Percentiles rank a stretch among this genome's conserved stretches.
Evolutionary conservation across 2,113 vertebrate species (phyloP).

Genomic region (Malurus elegans): DNA sequence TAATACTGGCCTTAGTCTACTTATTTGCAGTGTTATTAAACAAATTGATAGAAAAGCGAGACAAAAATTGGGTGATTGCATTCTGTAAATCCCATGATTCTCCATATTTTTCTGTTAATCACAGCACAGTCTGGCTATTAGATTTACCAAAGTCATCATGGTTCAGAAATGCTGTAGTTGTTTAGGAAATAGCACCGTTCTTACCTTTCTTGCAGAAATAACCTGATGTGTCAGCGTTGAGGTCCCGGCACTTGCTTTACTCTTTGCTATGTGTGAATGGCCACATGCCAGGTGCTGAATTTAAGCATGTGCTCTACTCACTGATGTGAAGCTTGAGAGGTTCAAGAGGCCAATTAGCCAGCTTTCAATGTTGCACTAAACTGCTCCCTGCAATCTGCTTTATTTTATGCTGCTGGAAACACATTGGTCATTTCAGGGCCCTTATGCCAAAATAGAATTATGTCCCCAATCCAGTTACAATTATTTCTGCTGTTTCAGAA

Average conservation of each 20-base stretch:
- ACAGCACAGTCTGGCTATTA: neutral
- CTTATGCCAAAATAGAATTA: neutral
- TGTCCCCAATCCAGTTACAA: neutral
- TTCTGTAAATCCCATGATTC: neutral
- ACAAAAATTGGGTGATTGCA: neutral
- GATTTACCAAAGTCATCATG: neutral
- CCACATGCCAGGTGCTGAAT: neutral
- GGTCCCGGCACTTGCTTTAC: neutral
- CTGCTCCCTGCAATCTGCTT: neutral
- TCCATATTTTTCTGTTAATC: neutral
- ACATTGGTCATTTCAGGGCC: neutral
- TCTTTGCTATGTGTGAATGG: neutral
- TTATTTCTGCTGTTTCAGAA: neutral
- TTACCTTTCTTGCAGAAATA: neutral
- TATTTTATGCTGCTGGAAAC: neutral
- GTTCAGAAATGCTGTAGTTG: neutral
- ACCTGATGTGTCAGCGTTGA: neutral
- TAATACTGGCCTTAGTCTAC: neutral
- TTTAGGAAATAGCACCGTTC: neutral
- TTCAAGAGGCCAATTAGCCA: neutral
- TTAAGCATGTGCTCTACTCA: neutral
- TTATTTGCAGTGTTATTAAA: neutral
- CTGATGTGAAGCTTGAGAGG: neutral
- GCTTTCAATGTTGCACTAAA: neutral
- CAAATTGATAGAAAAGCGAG: neutral